These are phyloP conservation scores for Melanitta fusca DNA, from an alignment of 2,797 vertebrate genomes.

Conservation along the genomic window DNA sequence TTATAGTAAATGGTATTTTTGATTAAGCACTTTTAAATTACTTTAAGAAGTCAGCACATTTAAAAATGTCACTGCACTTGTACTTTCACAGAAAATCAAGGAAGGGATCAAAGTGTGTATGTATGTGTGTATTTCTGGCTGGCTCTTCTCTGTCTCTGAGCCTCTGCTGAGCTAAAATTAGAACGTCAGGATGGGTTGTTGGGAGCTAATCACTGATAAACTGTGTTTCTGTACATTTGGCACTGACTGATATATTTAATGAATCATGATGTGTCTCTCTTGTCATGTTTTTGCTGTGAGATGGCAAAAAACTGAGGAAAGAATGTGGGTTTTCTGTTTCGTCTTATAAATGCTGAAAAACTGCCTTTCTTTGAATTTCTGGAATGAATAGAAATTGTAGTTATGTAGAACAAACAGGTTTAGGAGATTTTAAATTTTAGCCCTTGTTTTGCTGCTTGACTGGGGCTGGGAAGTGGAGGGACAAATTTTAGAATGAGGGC, in stretches of 20 bases:
- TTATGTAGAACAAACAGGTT: background rate
- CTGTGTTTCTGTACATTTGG: background rate
- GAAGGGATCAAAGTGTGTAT: background rate
- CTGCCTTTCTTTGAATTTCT: background rate
- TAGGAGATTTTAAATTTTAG: background rate
- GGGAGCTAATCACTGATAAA: background rate
- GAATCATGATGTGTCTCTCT: background rate
- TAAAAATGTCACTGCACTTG: background rate
- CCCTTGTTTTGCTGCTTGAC: background rate
- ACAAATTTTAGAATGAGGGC: background rate
- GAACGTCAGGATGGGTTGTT: background rate
- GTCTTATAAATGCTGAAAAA: background rate
- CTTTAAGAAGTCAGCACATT: background rate
- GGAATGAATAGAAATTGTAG: background rate
- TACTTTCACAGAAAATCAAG: background rate
- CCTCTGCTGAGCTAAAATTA: background rate
- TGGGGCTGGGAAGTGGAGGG: accelerated
- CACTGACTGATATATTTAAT: background rate
- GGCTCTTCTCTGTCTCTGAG: background rate
- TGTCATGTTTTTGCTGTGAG: background rate
- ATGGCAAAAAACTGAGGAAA: background rate
- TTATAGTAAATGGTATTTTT: background rate
- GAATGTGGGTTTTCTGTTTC: background rate
- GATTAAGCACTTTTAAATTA: background rate
- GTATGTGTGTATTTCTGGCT: background rate